Evolutionary conservation across 2,113 vertebrate genomes (phyloP), one percentile per base, ranked within the genome.

Genomic region (Ceyx cyanopectus): DNA sequence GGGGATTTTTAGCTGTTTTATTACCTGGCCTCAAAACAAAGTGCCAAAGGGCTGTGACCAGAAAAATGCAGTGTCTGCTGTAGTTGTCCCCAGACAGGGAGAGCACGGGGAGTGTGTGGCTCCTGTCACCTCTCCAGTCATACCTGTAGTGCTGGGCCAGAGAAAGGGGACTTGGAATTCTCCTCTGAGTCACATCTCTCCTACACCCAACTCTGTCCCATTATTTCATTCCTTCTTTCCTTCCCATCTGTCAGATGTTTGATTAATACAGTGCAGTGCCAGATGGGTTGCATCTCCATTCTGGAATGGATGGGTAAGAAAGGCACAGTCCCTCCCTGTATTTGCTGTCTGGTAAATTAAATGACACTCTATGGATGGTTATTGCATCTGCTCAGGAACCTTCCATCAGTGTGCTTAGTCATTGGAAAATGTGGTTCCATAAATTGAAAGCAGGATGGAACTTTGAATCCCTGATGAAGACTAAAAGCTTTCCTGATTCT

Each of bases 361-460:
- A 69, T 29, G 34, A 19, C 32, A 3, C 43, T 45, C 10, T 45
- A 5, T 16, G 1, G 27, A 17, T 11, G 30, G 65, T 37, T 65
- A 54, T 27, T 46, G 58, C 61, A 89, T 65, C 29, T 40, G 32
- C 26, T 93, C 0, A 0, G 75, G 41, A 85, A 51, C 81, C 84
- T 90, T 85, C 69, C 45, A 51, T 73, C 14, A 26, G 15, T 43
- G 23, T 72, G 32, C 79, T 80, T 82, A 60, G 51, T 90, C 69
- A 51, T 10, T 87, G 58, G 60, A 72, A 93, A 93, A 72, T 17
- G 53, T 57, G 45, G 13, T 37, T 86, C 48, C 23, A 8, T 70
- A 85, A 87, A 84, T 23, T 67, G 65, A 84, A 94, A 90, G 45
- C 69, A 78, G 69, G 32, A 89, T 56, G 43, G 78, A 79, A 76